Conservation (phyloP, 2,888 invertebrate species). For the Branchellion lobata region DNA sequence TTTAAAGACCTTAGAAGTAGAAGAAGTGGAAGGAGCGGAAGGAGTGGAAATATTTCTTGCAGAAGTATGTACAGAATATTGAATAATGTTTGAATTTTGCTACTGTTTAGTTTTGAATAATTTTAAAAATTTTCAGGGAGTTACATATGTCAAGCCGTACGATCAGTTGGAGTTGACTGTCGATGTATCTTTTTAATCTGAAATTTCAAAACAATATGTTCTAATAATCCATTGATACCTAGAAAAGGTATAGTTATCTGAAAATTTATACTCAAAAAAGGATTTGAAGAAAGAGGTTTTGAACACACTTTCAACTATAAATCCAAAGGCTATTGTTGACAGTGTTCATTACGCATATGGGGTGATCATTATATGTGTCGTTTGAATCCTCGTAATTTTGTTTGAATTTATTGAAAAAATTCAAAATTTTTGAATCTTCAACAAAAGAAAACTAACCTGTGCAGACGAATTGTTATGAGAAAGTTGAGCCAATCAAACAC, state of each 20-base stretch:
- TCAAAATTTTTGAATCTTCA: not conserved
- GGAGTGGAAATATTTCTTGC: conserved; percentile 13
- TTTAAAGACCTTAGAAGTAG: too few relatives aligned
- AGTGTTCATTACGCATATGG: conserved; percentile 36
- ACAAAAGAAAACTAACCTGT: not conserved
- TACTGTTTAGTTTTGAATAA: too few relatives aligned
- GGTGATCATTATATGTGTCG: too few relatives aligned
- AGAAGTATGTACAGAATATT: conserved; percentile 15
- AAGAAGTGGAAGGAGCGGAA: conserved; percentile 20
- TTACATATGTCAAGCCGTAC: conserved; percentile 26
- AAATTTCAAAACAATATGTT: too few relatives aligned
- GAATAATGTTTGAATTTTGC: too few relatives aligned
- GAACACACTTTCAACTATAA: conserved; percentile 17
- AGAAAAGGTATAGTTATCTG: too few relatives aligned
- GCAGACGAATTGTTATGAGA: conserved; percentile 21
- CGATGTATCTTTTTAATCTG: not conserved
- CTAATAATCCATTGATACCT: too few relatives aligned
- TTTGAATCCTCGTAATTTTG: not conserved
- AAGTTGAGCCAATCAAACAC: conserved; percentile 35
- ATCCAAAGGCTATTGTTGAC: conserved; percentile 37
- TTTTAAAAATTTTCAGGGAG: too few relatives aligned
- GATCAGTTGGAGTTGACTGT: conserved; percentile 34
- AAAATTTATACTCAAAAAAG: too few relatives aligned
- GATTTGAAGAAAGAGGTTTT: conserved; percentile 36
- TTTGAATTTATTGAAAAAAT: not conserved